Base-by-base conservation (phyloP, 2,888 invertebrate species). In the Brenthis ino region DNA sequence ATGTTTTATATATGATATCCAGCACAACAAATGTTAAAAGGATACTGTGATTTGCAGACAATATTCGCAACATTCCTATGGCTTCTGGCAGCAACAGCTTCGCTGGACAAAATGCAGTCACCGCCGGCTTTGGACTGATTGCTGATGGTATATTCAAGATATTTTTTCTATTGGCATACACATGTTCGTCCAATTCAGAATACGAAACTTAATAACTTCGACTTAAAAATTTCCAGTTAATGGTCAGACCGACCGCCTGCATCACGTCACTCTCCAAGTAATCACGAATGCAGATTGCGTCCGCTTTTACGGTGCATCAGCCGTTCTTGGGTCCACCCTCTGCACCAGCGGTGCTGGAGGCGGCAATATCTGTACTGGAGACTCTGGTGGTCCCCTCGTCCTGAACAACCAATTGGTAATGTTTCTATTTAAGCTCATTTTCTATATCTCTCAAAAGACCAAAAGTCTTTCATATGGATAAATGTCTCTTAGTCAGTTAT, bases 251-350 rank as follows among this genome's bases (percentile, higher is more conserved):
- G 85, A 87, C 76, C 69, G 76, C 48, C 81, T 90, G 74, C 89
- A 91, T 74, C 92, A 88, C 67, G 91, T 92, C 64, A 80, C 81
- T 57, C 84, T 93, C 75, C 82, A 80, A 56, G 86, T 89, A 71
- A 85, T 89, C 77, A 77, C 81, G 58, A 91, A 89, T 80, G 75
- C 78, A 0, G 82, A 72, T 54, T 90, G 89, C 77, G 73, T 57
- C 14, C 75, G 72, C 54, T 64, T 77, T 28, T 90, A 77, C 77
- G 86, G 86, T 16, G 2, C 64, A 54, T 6, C 57, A 64, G 71
- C 83, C 57, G 70, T 77, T 6, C 28, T 79, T 50, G 69, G 67
- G 5, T 82, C 83, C 61, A 86, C 85, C 28, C 72, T 89, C 77
- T 84, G 90, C 82, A 80, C 84, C 74, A 80, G 83, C 79, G 83